Conservation (phyloP, 2,888 invertebrate species). For the Pasiphila rectangulata region DNA sequence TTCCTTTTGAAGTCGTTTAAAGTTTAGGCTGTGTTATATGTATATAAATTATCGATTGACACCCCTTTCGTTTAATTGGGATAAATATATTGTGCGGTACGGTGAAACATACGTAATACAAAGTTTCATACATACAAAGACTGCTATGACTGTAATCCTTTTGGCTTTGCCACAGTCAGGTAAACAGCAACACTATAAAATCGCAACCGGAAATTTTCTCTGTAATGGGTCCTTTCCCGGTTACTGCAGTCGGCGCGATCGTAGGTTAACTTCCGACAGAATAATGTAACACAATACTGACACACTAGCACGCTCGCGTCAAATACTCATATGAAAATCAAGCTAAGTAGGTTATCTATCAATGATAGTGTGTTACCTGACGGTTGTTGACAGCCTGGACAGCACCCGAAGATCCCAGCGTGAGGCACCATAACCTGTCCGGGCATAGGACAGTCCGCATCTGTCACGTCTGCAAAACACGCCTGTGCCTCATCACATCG, state of each 20-base stretch:
- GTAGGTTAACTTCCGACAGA: slow-evolving; percentile 42
- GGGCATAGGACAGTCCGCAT: slow-evolving; percentile 44
- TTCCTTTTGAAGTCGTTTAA: too few relatives aligned
- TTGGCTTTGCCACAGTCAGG: too few relatives aligned
- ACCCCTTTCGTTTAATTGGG: too few relatives aligned
- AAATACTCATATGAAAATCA: too few relatives aligned
- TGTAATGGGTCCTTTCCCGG: slow-evolving; percentile 53
- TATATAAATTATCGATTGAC: too few relatives aligned
- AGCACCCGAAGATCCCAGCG: slow-evolving; percentile 58
- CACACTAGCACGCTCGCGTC: slow-evolving; percentile 8
- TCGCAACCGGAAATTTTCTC: slow-evolving; percentile 44
- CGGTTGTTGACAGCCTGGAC: slow-evolving; percentile 61
- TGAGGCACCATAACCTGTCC: slow-evolving; percentile 49
- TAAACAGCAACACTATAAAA: slow-evolving; percentile 7
- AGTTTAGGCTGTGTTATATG: too few relatives aligned
- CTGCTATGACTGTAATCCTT: too few relatives aligned
- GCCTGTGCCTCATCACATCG: slow-evolving; percentile 55
- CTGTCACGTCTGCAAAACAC: slow-evolving; percentile 62
- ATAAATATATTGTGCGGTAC: too few relatives aligned
- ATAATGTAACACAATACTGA: slow-evolving; percentile 31
- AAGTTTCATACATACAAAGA: too few relatives aligned
- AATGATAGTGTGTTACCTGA: too few relatives aligned
- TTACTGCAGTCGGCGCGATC: slow-evolving; percentile 42
- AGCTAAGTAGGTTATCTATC: slow-evolving; percentile 12
- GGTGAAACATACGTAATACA: too few relatives aligned